Conservation (phyloP, 2,888 invertebrate genomes). For the Zygothrica quintamaculata region DNA sequence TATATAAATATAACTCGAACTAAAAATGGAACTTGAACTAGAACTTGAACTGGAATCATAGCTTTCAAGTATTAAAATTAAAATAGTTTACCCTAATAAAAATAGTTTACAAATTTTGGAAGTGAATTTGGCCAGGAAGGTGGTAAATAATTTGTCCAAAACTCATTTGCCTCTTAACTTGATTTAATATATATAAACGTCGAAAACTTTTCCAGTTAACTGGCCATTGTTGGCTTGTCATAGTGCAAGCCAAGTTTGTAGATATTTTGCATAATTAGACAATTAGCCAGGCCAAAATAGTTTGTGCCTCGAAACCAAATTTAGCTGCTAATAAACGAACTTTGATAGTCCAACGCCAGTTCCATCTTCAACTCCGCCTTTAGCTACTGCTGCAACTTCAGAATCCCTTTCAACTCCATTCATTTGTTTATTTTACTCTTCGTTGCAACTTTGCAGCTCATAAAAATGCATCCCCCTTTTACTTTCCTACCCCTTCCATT, state of each 20-base stretch:
- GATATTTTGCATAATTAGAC: conserved; percentile 54
- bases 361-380: background rate
- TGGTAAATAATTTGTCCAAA: conserved; percentile 26
- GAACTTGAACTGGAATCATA: no score
- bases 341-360: conserved; percentile 8
- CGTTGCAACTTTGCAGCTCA: conserved; percentile 45
- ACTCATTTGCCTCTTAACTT: conserved; percentile 39
- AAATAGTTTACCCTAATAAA: no score
- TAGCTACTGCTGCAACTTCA: conserved; percentile 3
- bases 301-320: conserved; percentile 6
- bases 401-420: background rate
- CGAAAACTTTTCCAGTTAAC: conserved; percentile 25
- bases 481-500: background rate
- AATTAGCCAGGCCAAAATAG: conserved; percentile 37
- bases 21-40: no score
- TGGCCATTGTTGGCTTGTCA: background rate
- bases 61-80: no score
- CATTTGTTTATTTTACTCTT: conserved; percentile 47
- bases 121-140: background rate
- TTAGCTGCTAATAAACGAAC: conserved; percentile 27
- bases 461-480: conserved; percentile 35
- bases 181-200: conserved; percentile 8
- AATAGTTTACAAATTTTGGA: no score
- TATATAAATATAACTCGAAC: no score
- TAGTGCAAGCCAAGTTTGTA: background rate